Percentiles rank a stretch among this genome's conserved stretches.
Conservation (phyloP, 2,113 vertebrate genomes). For the Peromyscus polionotus region DNA sequence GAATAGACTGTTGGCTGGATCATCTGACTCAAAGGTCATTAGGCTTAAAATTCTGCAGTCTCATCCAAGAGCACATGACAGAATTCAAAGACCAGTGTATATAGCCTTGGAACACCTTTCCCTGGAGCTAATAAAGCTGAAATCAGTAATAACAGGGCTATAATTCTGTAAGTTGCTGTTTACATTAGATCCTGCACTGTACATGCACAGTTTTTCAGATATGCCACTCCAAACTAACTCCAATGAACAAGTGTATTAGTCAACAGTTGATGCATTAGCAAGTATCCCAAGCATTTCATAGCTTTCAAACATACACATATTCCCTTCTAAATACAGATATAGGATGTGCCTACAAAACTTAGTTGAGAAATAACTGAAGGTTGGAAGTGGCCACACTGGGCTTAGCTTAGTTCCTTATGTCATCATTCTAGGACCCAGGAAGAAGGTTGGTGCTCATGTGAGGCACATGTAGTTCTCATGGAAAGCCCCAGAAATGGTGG, state of each 20-base stretch:
- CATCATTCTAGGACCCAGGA: neutral
- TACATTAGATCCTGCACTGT: neutral
- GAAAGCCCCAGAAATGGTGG: neutral
- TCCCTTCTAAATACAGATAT: neutral
- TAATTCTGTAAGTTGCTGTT: neutral
- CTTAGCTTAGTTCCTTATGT: neutral
- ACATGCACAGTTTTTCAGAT: neutral
- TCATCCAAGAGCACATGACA: neutral
- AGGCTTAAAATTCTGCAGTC: slow-evolving; percentile 24
- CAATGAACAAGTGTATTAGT: neutral
- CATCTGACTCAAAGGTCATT: neutral
- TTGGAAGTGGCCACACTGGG: neutral
- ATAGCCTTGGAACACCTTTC: neutral
- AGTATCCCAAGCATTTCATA: neutral
- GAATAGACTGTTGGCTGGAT: neutral
- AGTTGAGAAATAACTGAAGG: neutral
- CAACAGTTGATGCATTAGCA: neutral
- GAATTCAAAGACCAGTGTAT: neutral
- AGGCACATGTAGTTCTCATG: neutral
- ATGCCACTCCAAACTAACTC: neutral
- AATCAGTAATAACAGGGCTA: neutral
- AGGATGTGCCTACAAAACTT: neutral
- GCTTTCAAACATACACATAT: neutral
- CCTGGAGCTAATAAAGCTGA: neutral
- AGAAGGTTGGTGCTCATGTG: neutral